Evolutionary conservation across 2,797 vertebrate genomes (phyloP).

Genomic region (Argentina silus): DNA sequence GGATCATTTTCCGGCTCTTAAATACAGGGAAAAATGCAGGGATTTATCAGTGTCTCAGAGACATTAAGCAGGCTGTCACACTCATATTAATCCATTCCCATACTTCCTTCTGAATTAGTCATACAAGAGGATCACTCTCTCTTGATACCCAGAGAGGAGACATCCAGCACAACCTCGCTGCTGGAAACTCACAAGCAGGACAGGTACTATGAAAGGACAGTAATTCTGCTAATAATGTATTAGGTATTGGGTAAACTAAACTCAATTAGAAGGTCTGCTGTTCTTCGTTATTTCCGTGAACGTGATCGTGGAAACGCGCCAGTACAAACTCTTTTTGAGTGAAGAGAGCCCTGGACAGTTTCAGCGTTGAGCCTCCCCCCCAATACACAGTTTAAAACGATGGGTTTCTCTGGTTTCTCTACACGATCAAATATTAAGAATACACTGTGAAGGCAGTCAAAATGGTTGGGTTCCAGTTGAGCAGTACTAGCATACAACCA

Average conservation of each 20-base stretch:
- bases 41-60: constrained; percentile 74
- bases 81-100: constrained; percentile 71
- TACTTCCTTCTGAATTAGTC: constrained; percentile 66
- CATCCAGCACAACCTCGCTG: constrained; percentile 62
- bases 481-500: background rate
- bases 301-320: constrained; percentile 29
- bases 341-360: background rate
- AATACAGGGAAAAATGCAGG: constrained; percentile 66
- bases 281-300: background rate
- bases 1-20: constrained; percentile 77
- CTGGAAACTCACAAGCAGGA: constrained; percentile 45
- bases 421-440: background rate
- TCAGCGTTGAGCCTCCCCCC: background rate
- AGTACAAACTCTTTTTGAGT: constrained; percentile 3
- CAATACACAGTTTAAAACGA: too few species aligned
- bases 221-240: too few species aligned
- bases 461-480: background rate
- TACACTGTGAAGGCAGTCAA: background rate
- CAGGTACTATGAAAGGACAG: constrained; percentile 63
- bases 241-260: constrained; percentile 64
- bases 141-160: constrained; percentile 61
- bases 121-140: constrained; percentile 69
- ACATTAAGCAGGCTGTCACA: constrained; percentile 70
- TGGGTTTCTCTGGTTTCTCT: too few species aligned
- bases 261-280: constrained; percentile 28